phyloP scores from a whole-genome alignment of 2,888 invertebrate species.

The Cheilosia pagana region DNA sequence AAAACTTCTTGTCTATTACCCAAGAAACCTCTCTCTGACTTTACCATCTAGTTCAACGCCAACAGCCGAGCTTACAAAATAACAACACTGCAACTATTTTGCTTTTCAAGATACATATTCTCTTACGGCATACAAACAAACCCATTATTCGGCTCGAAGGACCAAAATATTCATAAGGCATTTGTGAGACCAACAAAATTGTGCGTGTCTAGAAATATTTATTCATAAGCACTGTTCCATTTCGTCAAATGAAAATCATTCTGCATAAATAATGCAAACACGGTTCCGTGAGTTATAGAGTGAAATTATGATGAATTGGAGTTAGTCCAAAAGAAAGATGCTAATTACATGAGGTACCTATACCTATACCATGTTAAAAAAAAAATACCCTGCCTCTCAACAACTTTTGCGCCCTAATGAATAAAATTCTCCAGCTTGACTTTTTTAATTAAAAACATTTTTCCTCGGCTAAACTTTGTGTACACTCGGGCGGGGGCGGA shows the following conservation, averaged over 20 bases:
- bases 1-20: too few species aligned
- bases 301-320: slow-evolving; percentile 66
- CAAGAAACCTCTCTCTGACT: too few species aligned
- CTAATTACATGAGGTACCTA: slow-evolving; percentile 39
- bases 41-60: too few species aligned
- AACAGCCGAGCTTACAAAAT: too few species aligned
- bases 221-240: slow-evolving; percentile 39
- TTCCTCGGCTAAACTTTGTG: slow-evolving; percentile 11
- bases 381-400: not conserved
- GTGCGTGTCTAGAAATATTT: slow-evolving; percentile 61
- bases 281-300: slow-evolving; percentile 41
- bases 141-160: slow-evolving; percentile 37
- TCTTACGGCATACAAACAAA: too few species aligned
- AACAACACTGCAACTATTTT: too few species aligned
- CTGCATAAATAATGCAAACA: slow-evolving; percentile 34
- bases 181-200: slow-evolving; percentile 10
- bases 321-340: slow-evolving; percentile 48
- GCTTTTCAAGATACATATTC: too few species aligned
- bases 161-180: slow-evolving; percentile 29
- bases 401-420: slow-evolving; percentile 60
- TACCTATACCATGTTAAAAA: not conserved
- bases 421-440: slow-evolving; percentile 66
- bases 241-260: slow-evolving; percentile 19
- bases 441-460: slow-evolving; percentile 74
- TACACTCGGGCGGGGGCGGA: not conserved